These are phyloP conservation scores for Orientallactaga sibirica DNA, from an alignment of 2,797 vertebrate genomes.

Conservation along the genomic window DNA sequence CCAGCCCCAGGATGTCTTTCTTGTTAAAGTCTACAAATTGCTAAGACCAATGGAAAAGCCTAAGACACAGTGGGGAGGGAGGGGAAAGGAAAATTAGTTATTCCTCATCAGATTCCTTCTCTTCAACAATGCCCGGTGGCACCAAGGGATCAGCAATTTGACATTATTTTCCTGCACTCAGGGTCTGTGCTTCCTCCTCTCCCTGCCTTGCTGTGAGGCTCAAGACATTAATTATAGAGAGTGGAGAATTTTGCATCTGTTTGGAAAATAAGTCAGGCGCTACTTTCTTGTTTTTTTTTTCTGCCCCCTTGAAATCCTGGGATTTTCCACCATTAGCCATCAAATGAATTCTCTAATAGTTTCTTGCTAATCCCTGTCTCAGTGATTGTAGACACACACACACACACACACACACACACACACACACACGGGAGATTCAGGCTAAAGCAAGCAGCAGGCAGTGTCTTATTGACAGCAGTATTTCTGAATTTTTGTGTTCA, in stretches of 20 bases:
- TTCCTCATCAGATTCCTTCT: slow-evolving; percentile 54
- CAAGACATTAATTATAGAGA: slow-evolving; percentile 74
- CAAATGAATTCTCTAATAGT: slow-evolving; percentile 77
- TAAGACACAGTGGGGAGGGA: not conserved
- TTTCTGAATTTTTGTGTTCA: slow-evolving; percentile 65
- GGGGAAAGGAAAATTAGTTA: not conserved
- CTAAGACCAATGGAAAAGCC: slow-evolving; percentile 37
- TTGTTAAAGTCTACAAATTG: slow-evolving; percentile 52
- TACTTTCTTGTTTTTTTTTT: not conserved
- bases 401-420: not conserved
- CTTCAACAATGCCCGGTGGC: slow-evolving; percentile 69
- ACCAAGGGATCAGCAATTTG: slow-evolving; percentile 50
- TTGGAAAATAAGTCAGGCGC: slow-evolving; percentile 69
- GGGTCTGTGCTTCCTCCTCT: slow-evolving; percentile 55
- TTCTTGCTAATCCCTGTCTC: slow-evolving; percentile 76
- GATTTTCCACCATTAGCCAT: slow-evolving; percentile 81
- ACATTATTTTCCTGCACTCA: slow-evolving; percentile 62
- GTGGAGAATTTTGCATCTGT: slow-evolving; percentile 66
- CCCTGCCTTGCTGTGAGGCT: not conserved
- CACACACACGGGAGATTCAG: not conserved
- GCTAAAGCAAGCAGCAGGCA: slow-evolving; percentile 40
- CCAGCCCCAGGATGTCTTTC: slow-evolving; percentile 28
- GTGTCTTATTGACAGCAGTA: slow-evolving; percentile 38
- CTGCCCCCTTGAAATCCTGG: slow-evolving; percentile 73
- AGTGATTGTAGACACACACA: slow-evolving; percentile 31